Evolutionary conservation across 2,113 vertebrate species (phyloP), one percentile per base, ranked within the genome.

Genomic region (Nerophis ophidion): DNA sequence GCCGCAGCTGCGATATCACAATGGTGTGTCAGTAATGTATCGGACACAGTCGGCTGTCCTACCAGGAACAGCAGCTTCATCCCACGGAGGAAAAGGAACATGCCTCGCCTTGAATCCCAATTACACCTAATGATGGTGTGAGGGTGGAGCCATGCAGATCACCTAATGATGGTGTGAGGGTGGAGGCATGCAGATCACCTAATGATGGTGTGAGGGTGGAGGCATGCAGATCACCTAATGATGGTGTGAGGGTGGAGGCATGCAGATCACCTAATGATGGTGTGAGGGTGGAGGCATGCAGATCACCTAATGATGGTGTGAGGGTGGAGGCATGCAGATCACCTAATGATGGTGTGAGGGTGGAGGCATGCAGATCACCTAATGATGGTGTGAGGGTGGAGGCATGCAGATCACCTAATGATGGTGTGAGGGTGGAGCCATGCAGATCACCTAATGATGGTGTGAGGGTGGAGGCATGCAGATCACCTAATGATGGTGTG

Each of bases 401-500:
- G 77, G n/a, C n/a, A n/a, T n/a, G n/a, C n/a, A n/a, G n/a, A n/a
- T 85, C 82, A 88, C 81, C 80, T 84, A 89, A 88, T 89, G 88
- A 89, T 87, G 73, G 87, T 72, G 40, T 83, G 80, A 84, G 81
- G 81, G 85, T 80, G 80, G 80, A 83, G 77, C 86, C n/a, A n/a
- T n/a, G n/a, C n/a, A n/a, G n/a, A n/a, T n/a, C 82, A 88, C 81
- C 80, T 84, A 89, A 88, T 89, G 88, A 89, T 87, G 73, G 87
- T 72, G 40, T 83, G 80, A 84, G 81, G 81, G 85, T 80, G 80
- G 80, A 83, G 77, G n/a, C n/a, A n/a, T n/a, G n/a, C n/a, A n/a
- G n/a, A n/a, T 85, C 82, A 88, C 81, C 80, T 84, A 89, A 88
- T 89, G 88, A 89, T 87, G 73, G 87, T 72, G 40, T 83, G 80